phyloP scores from a whole-genome alignment of 2,888 invertebrate species.

The Euplagia quadripunctaria region DNA sequence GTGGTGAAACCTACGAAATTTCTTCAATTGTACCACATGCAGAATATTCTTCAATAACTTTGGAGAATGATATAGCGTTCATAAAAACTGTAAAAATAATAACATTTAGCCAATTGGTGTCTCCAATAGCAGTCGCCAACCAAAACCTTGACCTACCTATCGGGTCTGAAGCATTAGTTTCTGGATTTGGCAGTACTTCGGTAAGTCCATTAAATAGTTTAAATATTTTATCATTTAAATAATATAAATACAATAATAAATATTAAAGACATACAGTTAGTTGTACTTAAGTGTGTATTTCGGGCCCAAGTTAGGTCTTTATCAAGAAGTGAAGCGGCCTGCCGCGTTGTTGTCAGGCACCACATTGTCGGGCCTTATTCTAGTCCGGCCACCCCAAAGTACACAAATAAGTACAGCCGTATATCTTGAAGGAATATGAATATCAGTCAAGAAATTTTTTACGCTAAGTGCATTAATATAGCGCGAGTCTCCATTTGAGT shows the following conservation, averaged over 20 bases:
- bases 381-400: no score
- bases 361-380: neutral
- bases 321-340: neutral
- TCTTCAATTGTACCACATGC: slow-evolving; percentile 66
- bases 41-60: slow-evolving; percentile 60
- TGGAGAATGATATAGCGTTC: slow-evolving; percentile 77
- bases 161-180: slow-evolving; percentile 74
- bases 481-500: neutral
- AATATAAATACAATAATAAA: neutral
- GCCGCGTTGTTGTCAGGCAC: neutral
- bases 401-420: no score
- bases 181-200: slow-evolving; percentile 76
- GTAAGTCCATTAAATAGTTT: slow-evolving; percentile 50
- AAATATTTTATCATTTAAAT: neutral
- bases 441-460: neutral
- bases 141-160: slow-evolving; percentile 56
- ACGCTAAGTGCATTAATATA: neutral
- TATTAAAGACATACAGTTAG: neutral
- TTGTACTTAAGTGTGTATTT: neutral
- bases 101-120: slow-evolving; percentile 60
- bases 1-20: slow-evolving; percentile 70
- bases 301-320: neutral
- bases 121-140: slow-evolving; percentile 63
- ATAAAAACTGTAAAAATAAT: slow-evolving; percentile 65
- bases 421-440: no score